Evolutionary conservation across 2,113 vertebrate species (phyloP), one percentile per base, ranked within the genome.

Genomic region (Nesoenas mayeri): DNA sequence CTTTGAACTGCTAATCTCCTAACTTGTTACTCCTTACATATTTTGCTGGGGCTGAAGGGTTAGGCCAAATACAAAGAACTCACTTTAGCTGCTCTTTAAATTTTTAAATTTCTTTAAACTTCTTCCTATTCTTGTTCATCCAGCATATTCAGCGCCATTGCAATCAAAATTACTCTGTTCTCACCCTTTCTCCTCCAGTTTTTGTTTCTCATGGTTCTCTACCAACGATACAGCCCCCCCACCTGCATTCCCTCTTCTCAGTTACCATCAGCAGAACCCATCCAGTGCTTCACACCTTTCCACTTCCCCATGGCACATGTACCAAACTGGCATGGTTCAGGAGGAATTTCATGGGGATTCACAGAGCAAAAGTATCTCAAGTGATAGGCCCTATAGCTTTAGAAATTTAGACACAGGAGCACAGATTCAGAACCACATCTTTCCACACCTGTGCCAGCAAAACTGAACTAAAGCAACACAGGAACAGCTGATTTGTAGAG

Each of bases 301-400:
- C 65, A 72, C 25, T 10, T 51, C 31, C 13, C 26, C 38, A 17
- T 6, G n/a, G 24, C 24, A 72, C 6, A 1, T 1, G 0, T 26
- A 47, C 26, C 40, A 67, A 79, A 47, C 25, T 57, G 8, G 5
- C 12, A 28, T 24, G 22, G 34, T 28, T 58, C 18, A 51, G 34
- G 29, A 60, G 24, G 11, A 69, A 48, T 47, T 48, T 71, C 29
- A 24, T 36, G 25, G 6, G 13, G 24, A 29, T n/a, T 54, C 29
- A 36, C 40, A 9, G 3, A 69, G 36, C 22, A 8, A 73, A 93
- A 58, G 19, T 34, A 57, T 58, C 36, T 6, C 42, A 54, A 29
- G n/a, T 38, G 6, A 29, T 16, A 29, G 10, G 9, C 22, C 12
- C 19, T 36, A 24, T 40, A 61, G 13, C 11, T 38, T 61, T 44